Evolutionary conservation across 2,797 vertebrate species (phyloP).

Genomic region (Hapalemur alaotrensis): DNA sequence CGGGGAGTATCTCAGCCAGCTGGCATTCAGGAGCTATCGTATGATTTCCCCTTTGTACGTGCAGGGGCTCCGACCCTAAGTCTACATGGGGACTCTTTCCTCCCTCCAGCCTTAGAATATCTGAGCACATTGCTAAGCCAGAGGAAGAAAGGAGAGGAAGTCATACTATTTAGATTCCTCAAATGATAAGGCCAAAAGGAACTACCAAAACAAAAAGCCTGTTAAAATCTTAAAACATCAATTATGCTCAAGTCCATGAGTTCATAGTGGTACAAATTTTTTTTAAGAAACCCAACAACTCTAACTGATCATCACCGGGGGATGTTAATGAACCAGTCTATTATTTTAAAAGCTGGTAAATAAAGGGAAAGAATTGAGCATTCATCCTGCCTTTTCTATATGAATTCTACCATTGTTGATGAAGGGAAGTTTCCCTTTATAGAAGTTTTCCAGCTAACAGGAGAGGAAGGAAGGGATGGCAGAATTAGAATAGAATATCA

Average conservation of each 20-base stretch:
- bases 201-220: neutral
- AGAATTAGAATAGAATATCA: neutral
- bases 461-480: slow-evolving; percentile 44
- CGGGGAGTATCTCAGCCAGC: fast-evolving
- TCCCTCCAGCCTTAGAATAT: neutral
- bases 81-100: neutral
- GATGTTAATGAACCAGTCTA: slow-evolving; percentile 47
- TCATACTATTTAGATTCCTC: slow-evolving; percentile 4
- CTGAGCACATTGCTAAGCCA: neutral
- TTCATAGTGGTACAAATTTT: neutral
- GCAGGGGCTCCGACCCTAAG: neutral
- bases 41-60: neutral
- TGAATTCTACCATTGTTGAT: slow-evolving; percentile 73
- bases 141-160: slow-evolving; percentile 54
- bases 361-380: slow-evolving; percentile 60
- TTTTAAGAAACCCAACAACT: neutral
- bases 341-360: slow-evolving; percentile 56
- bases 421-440: slow-evolving; percentile 65
- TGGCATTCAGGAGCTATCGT: neutral
- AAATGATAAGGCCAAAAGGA: slow-evolving; percentile 38
- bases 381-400: slow-evolving; percentile 62
- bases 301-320: neutral
- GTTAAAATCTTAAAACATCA: slow-evolving; percentile 60
- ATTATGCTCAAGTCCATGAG: slow-evolving; percentile 51
- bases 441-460: slow-evolving; percentile 65